phyloP scores from a whole-genome alignment of 1,140 invertebrate species.

The Drosophila fuyamai region DNA sequence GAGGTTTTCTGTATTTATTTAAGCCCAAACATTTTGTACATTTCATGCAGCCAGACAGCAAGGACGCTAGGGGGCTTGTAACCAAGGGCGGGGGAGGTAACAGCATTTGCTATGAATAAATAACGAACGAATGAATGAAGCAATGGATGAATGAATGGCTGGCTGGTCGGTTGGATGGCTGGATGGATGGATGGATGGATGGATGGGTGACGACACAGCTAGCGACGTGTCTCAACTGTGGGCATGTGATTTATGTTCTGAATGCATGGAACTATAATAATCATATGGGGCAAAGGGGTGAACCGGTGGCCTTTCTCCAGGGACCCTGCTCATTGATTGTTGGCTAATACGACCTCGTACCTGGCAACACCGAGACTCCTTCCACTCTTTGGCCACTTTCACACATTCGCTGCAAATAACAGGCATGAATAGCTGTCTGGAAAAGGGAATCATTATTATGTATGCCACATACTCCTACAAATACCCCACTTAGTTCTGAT shows the following conservation, averaged over 20 bases:
- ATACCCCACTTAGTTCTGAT: constrained; percentile 13
- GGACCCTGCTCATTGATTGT: constrained; percentile 60
- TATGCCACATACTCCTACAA: constrained; percentile 27
- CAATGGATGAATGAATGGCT: constrained; percentile 25
- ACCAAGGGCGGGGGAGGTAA: constrained; percentile 14
- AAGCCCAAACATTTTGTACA: constrained; percentile 58
- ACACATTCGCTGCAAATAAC: constrained; percentile 36
- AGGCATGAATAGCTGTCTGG: constrained; percentile 25
- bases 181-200: constrained; percentile 2
- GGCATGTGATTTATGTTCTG: constrained; percentile 75
- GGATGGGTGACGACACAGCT: constrained; percentile 33
- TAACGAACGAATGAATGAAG: constrained; percentile 59
- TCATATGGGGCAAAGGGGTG: constrained; percentile 24
- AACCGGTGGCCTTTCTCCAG: background rate
- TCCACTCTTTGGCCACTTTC: constrained; percentile 14
- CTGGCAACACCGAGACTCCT: constrained; percentile 7
- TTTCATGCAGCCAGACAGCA: constrained; percentile 64
- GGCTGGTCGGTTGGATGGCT: background rate
- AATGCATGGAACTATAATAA: constrained; percentile 75
- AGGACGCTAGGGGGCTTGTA: background rate
- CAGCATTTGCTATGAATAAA: constrained; percentile 75
- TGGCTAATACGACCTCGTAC: constrained; percentile 54
- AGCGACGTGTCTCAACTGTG: constrained; percentile 34
- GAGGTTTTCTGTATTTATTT: constrained; percentile 71
- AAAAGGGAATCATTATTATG: constrained; percentile 50